Conservation (phyloP, 2,113 vertebrate genomes). For the Triplophysa tibetana region DNA sequence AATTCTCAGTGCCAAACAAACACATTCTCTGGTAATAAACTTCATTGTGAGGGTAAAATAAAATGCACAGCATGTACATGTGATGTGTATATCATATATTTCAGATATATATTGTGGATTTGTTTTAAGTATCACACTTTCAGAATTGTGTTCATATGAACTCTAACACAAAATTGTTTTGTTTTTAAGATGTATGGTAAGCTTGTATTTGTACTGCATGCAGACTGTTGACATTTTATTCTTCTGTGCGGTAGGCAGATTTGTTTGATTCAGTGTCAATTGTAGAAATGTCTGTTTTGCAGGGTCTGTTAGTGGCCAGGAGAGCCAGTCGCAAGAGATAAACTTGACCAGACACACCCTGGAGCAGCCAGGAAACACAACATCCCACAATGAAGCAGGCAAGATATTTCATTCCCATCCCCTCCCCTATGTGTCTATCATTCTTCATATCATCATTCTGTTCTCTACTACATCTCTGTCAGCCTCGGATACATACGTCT, state of each 20-base stretch:
- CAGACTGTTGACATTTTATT: background rate
- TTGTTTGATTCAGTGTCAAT: background rate
- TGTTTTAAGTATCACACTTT: too few species aligned
- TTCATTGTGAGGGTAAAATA: background rate
- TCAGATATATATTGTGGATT: too few species aligned
- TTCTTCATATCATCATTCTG: background rate
- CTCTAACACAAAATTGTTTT: too few species aligned
- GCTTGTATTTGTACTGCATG: too few species aligned
- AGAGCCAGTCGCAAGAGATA: constrained; percentile 43
- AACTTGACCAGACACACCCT: constrained; percentile 54
- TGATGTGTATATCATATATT: too few species aligned
- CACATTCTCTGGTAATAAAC: background rate
- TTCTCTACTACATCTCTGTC: background rate
- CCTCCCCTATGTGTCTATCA: constrained; percentile 1
- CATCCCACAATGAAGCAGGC: constrained; percentile 62
- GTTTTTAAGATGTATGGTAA: too few species aligned
- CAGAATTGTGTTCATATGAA: too few species aligned
- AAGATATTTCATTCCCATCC: constrained; percentile 43
- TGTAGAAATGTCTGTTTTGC: constrained; percentile 38
- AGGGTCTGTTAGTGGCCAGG: constrained; percentile 45
- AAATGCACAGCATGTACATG: background rate
- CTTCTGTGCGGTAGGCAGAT: too few species aligned
- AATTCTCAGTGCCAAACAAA: background rate
- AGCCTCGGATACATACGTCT: background rate
- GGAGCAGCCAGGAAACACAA: constrained; percentile 47